Conservation (phyloP, 1,140 invertebrate genomes). For the Apis laboriosa region DNA sequence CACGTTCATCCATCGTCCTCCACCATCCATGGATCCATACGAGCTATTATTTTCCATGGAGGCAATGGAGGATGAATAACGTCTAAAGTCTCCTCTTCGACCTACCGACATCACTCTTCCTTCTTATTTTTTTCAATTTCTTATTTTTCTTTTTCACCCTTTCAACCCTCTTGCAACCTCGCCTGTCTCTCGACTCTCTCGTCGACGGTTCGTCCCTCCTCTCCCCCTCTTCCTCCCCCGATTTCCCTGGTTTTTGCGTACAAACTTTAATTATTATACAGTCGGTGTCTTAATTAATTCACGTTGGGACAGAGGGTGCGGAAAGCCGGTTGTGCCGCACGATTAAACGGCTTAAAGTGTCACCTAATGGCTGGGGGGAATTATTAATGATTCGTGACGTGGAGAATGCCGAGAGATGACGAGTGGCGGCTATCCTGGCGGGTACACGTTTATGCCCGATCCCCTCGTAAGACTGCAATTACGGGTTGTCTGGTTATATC, state of each 20-base stretch:
- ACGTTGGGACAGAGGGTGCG: constrained; percentile 45
- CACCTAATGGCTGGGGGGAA: constrained; percentile 41
- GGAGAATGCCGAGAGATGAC: constrained; percentile 22
- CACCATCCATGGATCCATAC: constrained; percentile 38
- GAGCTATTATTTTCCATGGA: constrained; percentile 66
- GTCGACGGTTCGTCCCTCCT: neutral
- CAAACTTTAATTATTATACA: constrained; percentile 64
- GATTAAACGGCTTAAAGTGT: constrained; percentile 61
- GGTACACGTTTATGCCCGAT: neutral
- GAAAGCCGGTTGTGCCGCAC: constrained; percentile 51
- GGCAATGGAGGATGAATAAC: constrained; percentile 70
- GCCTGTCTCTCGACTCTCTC: neutral
- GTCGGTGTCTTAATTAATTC: constrained; percentile 66
- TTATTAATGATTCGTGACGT: constrained; percentile 46
- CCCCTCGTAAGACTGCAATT: constrained; percentile 13
- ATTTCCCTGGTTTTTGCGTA: neutral
- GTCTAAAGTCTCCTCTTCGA: constrained; percentile 29
- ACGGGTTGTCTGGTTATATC: neutral
- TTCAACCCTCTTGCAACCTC: no score
- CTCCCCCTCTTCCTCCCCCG: neutral
- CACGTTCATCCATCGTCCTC: neutral
- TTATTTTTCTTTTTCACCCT: constrained; percentile 24
- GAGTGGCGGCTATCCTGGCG: neutral
- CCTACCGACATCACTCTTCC: neutral
- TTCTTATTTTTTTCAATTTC: neutral